Base-by-base conservation (phyloP, 2,888 invertebrate species). In the Nebria brevicollis region DNA sequence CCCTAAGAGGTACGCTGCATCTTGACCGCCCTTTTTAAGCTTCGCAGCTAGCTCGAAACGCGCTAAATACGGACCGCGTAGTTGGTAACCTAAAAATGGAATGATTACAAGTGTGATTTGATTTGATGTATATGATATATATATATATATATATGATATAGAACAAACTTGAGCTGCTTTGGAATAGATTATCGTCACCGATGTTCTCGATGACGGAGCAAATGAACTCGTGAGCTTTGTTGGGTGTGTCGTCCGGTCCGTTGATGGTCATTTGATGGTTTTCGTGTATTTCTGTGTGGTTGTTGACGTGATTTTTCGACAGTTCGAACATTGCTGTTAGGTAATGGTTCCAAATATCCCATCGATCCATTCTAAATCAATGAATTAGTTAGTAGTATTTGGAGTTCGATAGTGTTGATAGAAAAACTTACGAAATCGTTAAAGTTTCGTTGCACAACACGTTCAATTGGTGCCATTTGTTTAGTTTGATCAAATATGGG, bases 41-140 rank as follows among this genome's bases (percentile, higher is more conserved):
- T 92, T 91, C 85, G 90, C 92, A 90, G 93, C 93, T 42, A 96
- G 88, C 86, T 97, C 96, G 83, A 98, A 90, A 43, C 94, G 92
- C 5, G 97, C 97, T 85, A 98, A 90, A 88, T 95, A 95, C 0
- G 97, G 97, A 0, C 96, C 97, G 83, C 97, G 90, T 42, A 94
- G 89, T 25, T 90, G 89, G 83, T 90, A 91, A 25, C 92, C 88
- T 88, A 77, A 68, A 82, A 66, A 70, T 68, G 66, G 77, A 79
- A 80, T n/a, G 72, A 75, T 20, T 42, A 75, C 13, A 2, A 54
- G 8, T 54, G 7, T 54, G 54, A 20, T 20, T 20, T 20, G 20
- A 20, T 20, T 20, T 20, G 1, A 20, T 20, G 20, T 20, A 20
- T n/a, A n/a, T n/a, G n/a, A n/a, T n/a, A n/a, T n/a, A n/a, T n/a